phyloP scores from a whole-genome alignment of 2,888 invertebrate species.

The Cylindroiulus punctatus region DNA sequence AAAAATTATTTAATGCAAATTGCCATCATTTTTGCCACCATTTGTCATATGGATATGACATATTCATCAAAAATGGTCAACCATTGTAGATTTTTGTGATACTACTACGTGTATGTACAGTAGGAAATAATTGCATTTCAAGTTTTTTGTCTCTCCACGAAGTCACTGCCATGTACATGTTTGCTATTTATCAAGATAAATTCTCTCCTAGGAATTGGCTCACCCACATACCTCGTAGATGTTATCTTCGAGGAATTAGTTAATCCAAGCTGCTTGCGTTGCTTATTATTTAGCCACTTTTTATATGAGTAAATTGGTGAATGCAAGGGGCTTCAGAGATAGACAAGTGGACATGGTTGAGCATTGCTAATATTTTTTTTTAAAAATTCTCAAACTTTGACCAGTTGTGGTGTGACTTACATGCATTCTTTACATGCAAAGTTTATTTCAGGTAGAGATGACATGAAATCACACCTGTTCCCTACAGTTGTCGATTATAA shows the following conservation, averaged over 20 bases:
- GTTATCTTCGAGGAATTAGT: not conserved
- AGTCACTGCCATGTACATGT: not conserved
- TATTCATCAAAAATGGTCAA: not conserved
- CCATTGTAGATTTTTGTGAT: not conserved
- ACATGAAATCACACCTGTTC: no score
- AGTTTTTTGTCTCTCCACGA: not conserved
- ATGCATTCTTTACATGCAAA: no score
- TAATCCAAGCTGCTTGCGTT: not conserved
- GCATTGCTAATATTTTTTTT: no score
- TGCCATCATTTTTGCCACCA: not conserved
- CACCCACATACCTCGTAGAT: not conserved
- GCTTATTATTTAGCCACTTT: not conserved
- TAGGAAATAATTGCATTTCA: not conserved
- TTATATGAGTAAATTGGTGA: not conserved
- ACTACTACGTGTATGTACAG: not conserved
- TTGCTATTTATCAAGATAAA: not conserved
- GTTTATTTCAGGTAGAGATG: no score
- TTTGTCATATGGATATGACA: no score
- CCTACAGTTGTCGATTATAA: no score
- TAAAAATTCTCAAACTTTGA: no score
- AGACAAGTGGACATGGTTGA: no score
- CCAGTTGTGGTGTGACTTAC: no score
- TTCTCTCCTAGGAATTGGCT: not conserved
- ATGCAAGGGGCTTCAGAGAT: no score
- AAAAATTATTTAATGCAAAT: not conserved